Evolutionary conservation across 1,140 invertebrate genomes (phyloP), one percentile per base, ranked within the genome.

Genomic region (Zaprionus inermis): DNA sequence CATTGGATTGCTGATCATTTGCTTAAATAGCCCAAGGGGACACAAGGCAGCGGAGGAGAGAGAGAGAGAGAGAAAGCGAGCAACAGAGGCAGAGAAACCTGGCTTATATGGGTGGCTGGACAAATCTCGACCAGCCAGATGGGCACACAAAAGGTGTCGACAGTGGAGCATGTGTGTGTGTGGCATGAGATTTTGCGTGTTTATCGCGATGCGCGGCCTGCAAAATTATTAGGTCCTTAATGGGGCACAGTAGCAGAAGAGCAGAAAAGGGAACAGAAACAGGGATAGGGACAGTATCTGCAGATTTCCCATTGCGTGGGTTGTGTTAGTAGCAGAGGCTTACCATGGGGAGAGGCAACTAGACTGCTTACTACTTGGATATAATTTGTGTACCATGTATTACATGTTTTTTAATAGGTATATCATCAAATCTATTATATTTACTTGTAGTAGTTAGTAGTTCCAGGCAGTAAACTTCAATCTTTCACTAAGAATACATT

Each of bases 1-100:
- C 57, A 74, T 85, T 72, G 77, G 79, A 49, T 76, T 66, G 76
- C 67, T 69, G 83, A 89, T 88, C 80, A 89, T 90, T 89, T 91
- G 81, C 77, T 91, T 91, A 86, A 91, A 90, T 86, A 83, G 81
- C 81, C 85, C 78, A 78, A 83, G 79, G 79, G 79, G 77, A 80
- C 76, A 85, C 63, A 34, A 22, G 22, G 12, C 12, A 58, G 34
- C 12, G 58, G 11, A 55, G 44, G 64, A 72, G 44, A 58, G 68
- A 65, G 57, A 84, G 56, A 20, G 20, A 30, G 20, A 5, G 18
- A 9, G 18, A 20, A 18, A 30, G 20, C 2, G 18, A 9, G 18
- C n/a, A 18, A 67, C 67, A 41, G 55, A 46, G 41, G 49, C 63
- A 64, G 71, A 38, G n/a, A n/a, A n/a, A 59, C 61, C 22, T 10